Conservation (phyloP, 2,113 vertebrate species). For the Gasterosteus nipponicus region DNA sequence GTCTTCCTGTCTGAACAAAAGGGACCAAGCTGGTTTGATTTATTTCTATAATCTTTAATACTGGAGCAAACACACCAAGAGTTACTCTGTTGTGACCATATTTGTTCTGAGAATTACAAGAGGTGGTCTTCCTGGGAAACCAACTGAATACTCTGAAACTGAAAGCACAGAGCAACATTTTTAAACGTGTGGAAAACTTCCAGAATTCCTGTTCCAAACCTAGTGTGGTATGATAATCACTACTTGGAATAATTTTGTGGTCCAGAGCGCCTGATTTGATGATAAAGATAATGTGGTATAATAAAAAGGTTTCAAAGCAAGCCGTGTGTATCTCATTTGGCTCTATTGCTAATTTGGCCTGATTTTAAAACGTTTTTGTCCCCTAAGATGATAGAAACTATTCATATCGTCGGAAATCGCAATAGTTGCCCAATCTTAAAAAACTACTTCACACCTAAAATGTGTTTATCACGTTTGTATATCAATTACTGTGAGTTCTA, state of each 20-base stretch:
- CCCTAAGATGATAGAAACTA: conserved; percentile 27
- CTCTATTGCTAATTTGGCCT: background rate
- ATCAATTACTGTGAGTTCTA: background rate
- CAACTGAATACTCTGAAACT: conserved; percentile 54
- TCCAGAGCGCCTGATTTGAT: background rate
- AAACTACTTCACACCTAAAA: background rate
- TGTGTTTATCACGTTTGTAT: background rate
- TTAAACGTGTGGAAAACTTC: conserved; percentile 59
- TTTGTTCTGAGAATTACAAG: conserved; percentile 62
- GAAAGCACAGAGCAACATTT: conserved; percentile 47
- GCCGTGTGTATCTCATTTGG: background rate
- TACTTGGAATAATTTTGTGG: conserved; percentile 20
- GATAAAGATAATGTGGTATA: background rate
- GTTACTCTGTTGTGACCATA: conserved; percentile 54
- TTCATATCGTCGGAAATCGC: conserved; percentile 29
- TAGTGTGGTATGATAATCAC: conserved; percentile 34
- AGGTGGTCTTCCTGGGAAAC: conserved; percentile 64
- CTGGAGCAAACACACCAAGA: conserved; percentile 46
- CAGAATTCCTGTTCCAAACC: conserved; percentile 37
- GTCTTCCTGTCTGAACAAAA: background rate
- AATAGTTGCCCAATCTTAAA: conserved; percentile 31
- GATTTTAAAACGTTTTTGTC: background rate
- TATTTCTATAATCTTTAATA: conserved; percentile 33
- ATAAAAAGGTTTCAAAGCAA: conserved; percentile 14
- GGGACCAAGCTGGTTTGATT: conserved; percentile 32